Percentiles rank a stretch among this genome's conserved stretches.
Conservation (phyloP, 2,888 invertebrate genomes). For the Clitarchus hookeri region DNA sequence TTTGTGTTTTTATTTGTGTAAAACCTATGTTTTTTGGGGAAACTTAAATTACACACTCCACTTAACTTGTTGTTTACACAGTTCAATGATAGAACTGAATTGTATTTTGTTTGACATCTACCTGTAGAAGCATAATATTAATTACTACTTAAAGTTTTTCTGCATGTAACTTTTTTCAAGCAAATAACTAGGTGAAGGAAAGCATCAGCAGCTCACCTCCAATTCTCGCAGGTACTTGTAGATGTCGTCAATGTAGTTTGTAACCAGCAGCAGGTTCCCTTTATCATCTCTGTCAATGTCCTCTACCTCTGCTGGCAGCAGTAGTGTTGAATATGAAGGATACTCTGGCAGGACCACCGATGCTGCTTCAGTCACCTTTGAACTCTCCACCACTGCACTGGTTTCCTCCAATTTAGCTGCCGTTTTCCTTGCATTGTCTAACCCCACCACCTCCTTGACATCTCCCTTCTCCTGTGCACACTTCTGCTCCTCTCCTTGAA, state of each 20-base stretch:
- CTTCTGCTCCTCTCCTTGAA: background rate
- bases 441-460: background rate
- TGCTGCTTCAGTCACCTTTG: background rate
- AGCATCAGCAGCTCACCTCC: slow-evolving; percentile 58
- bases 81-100: no score
- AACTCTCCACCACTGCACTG: background rate
- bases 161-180: no score
- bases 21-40: no score
- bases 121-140: no score
- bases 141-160: no score
- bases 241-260: slow-evolving; percentile 88
- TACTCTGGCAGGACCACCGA: background rate
- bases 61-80: no score
- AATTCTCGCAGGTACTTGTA: slow-evolving; percentile 78
- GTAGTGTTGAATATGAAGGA: background rate
- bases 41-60: no score
- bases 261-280: slow-evolving; percentile 76
- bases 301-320: slow-evolving; percentile 53
- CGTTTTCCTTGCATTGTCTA: background rate
- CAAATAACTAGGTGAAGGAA: no score
- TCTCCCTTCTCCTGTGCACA: background rate
- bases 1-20: no score
- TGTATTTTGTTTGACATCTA: no score
- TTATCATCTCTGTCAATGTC: slow-evolving; percentile 78
- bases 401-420: background rate